Base-by-base conservation (phyloP, 1,140 invertebrate genomes). In the Coenobita brevimanus region DNA sequence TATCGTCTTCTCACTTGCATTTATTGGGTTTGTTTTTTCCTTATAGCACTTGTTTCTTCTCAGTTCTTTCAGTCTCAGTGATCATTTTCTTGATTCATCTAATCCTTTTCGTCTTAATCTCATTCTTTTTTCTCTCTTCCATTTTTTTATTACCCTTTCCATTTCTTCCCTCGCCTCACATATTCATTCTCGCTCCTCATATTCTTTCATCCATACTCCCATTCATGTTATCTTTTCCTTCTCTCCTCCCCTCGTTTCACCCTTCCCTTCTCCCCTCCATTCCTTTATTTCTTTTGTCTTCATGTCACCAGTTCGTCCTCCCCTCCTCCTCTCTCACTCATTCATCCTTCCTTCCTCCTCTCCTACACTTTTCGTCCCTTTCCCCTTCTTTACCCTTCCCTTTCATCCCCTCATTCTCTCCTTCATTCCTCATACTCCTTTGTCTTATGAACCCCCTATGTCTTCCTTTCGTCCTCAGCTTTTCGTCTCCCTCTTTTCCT, bases 341-440 rank as follows among this genome's bases (percentile, higher is more conserved):
- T 41, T 73, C 69, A n/a, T 33, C 41, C 69, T 38, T 41, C n/a
- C 69, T 38, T 41, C 38, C 69, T 73, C 36, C 38, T 41, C 41
- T 33, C 38, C 30, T 41, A 38, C 69, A 3, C 13, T 46, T 21
- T 46, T 46, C 67, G 17, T 38, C 24, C 67, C 24, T 71, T 38
- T 33, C 24, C 24, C 67, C 41, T 38, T 71, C 67, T 71, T 38
- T 71, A 30, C 41, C 67, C 41, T 38, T 71, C 67, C 41, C 67
- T 71, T 38, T 71, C 67, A 38, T 38, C 41, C 67, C 41, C 67
- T 71, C 67, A 38, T 33, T 57, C n/a, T n/a, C n/a, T n/a, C n/a
- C n/a, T n/a, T n/a, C n/a, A n/a, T n/a, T n/a, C n/a, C n/a, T n/a
- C 54, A 10, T n/a, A 10, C 54, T 38, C 24, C 67, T 33, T 17